Evolutionary conservation across 2,113 vertebrate species (phyloP).

Genomic region (Pterocles gutturalis): DNA sequence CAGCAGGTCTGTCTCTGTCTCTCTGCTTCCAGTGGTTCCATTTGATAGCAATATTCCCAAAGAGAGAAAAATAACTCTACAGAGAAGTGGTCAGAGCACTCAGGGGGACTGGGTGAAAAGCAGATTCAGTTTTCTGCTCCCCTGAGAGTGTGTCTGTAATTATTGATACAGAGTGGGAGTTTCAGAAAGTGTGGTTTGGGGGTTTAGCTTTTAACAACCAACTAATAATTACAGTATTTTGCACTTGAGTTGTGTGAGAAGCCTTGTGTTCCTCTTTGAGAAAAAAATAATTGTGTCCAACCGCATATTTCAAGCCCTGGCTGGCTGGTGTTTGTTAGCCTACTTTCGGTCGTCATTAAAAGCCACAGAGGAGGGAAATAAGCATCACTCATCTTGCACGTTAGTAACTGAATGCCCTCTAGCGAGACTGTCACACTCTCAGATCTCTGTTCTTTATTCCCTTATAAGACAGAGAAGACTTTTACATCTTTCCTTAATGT

Average conservation of each 20-base stretch:
- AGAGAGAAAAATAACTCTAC: not conserved
- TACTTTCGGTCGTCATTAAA: not conserved
- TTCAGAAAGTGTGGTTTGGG: slow-evolving; percentile 66
- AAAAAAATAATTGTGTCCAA: not conserved
- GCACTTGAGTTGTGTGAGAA: not conserved
- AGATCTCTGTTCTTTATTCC: not conserved
- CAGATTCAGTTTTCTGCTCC: not conserved
- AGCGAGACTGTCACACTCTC: not conserved
- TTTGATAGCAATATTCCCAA: not conserved
- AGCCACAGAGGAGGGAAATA: slow-evolving; percentile 16
- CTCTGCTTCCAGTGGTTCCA: not conserved
- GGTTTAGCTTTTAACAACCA: slow-evolving; percentile 43
- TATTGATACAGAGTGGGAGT: slow-evolving; percentile 53
- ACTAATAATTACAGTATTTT: slow-evolving; percentile 43
- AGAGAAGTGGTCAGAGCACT: not conserved
- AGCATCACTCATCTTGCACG: not conserved
- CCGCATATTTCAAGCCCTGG: not conserved
- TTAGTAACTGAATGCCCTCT: slow-evolving; percentile 63
- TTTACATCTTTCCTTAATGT: not conserved
- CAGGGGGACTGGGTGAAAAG: not conserved
- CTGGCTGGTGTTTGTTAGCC: not conserved
- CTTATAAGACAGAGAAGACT: not conserved
- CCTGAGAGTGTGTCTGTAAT: not conserved
- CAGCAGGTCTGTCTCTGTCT: not conserved
- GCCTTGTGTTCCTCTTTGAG: not conserved